Percentiles rank a stretch among this genome's conserved stretches.
Evolutionary conservation across 2,888 invertebrate genomes (phyloP).

Genomic region (Plebejus argus): DNA sequence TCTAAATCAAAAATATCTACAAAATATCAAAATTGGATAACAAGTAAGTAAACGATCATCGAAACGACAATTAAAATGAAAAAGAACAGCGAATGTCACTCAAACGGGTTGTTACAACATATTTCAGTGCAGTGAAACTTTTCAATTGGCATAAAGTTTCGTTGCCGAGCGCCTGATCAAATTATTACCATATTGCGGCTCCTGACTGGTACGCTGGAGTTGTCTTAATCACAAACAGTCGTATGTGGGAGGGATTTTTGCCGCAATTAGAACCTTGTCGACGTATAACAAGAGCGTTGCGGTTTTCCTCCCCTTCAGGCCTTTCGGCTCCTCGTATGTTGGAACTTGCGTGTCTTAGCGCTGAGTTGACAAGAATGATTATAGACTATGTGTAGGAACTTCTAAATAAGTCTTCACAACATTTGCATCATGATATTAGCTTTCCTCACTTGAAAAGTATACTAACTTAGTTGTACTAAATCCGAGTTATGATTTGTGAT

Average conservation of each 20-base stretch:
- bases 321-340: slow-evolving; percentile 40
- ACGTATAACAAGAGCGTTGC: neutral
- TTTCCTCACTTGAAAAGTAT: slow-evolving; percentile 43
- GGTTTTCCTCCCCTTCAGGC: slow-evolving; percentile 32
- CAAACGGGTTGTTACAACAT: slow-evolving; percentile 54
- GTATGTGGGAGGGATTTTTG: slow-evolving; percentile 43
- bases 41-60: neutral
- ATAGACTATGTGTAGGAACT: slow-evolving; percentile 62
- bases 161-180: slow-evolving; percentile 70
- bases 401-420: slow-evolving; percentile 74
- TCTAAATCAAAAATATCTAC: neutral
- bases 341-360: slow-evolving; percentile 48
- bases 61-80: slow-evolving; percentile 48
- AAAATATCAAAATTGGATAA: no score
- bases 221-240: slow-evolving; percentile 50
- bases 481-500: neutral
- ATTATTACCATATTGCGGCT: slow-evolving; percentile 75
- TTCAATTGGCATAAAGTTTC: slow-evolving; percentile 71
- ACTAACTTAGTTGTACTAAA: slow-evolving; percentile 35
- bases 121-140: slow-evolving; percentile 69
- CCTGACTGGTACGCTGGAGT: slow-evolving; percentile 56
- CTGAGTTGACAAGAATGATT: slow-evolving; percentile 73
- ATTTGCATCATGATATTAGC: slow-evolving; percentile 62
- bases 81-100: slow-evolving; percentile 49
- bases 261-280: slow-evolving; percentile 43